These are phyloP conservation scores for Melanerpes formicivorus DNA, from an alignment of 2,113 vertebrate genomes.

Conservation along the genomic window DNA sequence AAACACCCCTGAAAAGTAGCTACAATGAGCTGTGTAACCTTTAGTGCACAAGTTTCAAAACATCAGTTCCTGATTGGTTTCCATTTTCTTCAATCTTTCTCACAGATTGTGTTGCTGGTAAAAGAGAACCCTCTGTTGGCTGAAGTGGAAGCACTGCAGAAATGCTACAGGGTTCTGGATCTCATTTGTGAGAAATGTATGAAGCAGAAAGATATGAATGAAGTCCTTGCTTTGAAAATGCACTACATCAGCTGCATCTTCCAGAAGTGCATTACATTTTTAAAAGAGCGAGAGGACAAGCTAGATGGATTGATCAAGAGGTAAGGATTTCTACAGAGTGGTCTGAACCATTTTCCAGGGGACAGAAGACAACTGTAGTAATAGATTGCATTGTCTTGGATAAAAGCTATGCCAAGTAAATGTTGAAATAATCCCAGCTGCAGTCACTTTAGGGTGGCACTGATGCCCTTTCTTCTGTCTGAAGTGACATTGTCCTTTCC, in stretches of 20 bases:
- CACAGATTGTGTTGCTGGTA: conserved; percentile 90
- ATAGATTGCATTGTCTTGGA: not conserved
- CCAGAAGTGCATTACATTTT: conserved; percentile 88
- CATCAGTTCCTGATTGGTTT: not conserved
- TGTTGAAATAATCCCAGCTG: not conserved
- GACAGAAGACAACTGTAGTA: not conserved
- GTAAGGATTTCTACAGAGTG: conserved; percentile 55
- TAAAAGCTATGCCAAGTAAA: not conserved
- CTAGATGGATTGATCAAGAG: conserved; percentile 91
- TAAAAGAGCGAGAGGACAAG: conserved; percentile 89
- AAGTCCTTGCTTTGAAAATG: conserved; percentile 99
- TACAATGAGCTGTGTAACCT: not conserved
- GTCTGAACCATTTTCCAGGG: not conserved
- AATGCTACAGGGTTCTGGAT: conserved; percentile 92
- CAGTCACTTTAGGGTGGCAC: not conserved
- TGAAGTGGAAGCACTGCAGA: conserved; percentile 86
- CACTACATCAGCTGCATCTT: conserved; percentile 95
- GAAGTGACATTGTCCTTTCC: not conserved
- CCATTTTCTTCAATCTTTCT: conserved; percentile 11
- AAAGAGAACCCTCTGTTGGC: conserved; percentile 92
- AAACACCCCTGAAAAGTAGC: not conserved
- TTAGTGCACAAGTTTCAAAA: not conserved
- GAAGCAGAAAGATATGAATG: conserved; percentile 98
- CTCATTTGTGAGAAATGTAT: conserved; percentile 96
- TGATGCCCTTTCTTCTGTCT: not conserved